A percentile compares a stretch with the other conserved stretches of the same genome.
These are phyloP conservation scores for Rynchops niger DNA, from an alignment of 2,113 vertebrate genomes.

Conservation along the genomic window DNA sequence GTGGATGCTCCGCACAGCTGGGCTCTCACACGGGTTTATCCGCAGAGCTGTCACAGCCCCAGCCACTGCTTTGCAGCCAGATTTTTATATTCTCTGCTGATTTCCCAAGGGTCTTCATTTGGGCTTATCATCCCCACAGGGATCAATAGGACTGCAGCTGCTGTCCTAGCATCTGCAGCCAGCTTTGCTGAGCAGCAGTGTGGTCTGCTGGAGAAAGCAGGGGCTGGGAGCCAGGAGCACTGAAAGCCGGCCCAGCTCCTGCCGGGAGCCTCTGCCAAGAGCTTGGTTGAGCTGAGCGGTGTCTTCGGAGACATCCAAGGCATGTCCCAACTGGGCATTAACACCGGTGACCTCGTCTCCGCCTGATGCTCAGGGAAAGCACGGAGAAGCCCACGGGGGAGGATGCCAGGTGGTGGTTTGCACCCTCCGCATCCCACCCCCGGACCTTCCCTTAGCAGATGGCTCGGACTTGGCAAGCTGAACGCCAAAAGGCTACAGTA, in stretches of 20 bases:
- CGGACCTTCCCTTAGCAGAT: not conserved
- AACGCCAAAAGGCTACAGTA: not conserved
- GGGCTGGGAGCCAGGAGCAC: not conserved
- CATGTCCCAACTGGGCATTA: not conserved
- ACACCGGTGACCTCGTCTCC: rapidly evolving
- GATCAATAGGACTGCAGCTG: constrained; percentile 59
- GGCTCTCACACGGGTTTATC: not conserved
- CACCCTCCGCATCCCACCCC: not conserved
- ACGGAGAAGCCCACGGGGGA: not conserved
- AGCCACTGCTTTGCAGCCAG: not conserved
- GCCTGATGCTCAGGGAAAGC: not conserved
- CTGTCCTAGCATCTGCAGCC: constrained; percentile 8
- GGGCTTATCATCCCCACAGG: constrained; percentile 42
- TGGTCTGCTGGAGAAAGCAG: constrained; percentile 6
- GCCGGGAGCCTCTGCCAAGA: not conserved
- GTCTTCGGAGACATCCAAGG: not conserved
- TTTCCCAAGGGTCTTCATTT: constrained; percentile 54
- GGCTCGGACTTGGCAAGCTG: not conserved
- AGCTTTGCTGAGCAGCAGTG: constrained; percentile 21
- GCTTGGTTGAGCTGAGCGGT: not conserved
- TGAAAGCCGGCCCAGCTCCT: not conserved
- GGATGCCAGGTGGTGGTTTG: not conserved
- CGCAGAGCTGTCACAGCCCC: not conserved
- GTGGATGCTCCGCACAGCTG: not conserved
- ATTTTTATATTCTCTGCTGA: constrained; percentile 27